Evolutionary conservation across 2,113 vertebrate species (phyloP).

Genomic region (Xyliphius kryptos): DNA sequence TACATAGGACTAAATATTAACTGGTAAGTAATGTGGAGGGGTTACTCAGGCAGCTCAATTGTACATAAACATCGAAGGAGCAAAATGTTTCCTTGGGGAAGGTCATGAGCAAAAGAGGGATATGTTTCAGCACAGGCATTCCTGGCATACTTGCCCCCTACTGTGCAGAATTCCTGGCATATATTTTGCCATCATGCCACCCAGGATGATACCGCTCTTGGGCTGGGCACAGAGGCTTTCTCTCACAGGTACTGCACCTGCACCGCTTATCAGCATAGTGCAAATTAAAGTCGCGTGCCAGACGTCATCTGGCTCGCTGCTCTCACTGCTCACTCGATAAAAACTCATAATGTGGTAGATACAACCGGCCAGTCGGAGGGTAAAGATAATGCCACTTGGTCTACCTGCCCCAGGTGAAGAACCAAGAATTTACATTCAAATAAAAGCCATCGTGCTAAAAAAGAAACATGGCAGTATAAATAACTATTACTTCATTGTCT

Average conservation of each 20-base stretch:
- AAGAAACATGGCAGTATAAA: no score
- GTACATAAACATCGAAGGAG: neutral
- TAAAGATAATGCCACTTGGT: neutral
- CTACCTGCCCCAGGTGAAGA: no score
- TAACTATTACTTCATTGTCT: no score
- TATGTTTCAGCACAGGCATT: neutral
- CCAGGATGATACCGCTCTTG: neutral
- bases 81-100: neutral
- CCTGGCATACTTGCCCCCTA: neutral
- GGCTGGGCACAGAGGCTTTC: neutral
- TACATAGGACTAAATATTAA: conserved; percentile 8
- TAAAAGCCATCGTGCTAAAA: no score
- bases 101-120: neutral
- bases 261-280: conserved; percentile 8
- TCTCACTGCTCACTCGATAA: conserved; percentile 20
- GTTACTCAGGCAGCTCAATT: neutral
- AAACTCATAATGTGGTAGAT: conserved; percentile 7
- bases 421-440: no score
- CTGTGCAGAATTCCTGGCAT: neutral
- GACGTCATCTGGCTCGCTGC: neutral
- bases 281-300: conserved; percentile 10
- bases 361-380: neutral
- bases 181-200: neutral
- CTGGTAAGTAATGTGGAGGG: neutral
- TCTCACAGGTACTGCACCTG: conserved; percentile 24